Conservation (phyloP, 2,888 invertebrate species). For the Drosophila yooni region DNA sequence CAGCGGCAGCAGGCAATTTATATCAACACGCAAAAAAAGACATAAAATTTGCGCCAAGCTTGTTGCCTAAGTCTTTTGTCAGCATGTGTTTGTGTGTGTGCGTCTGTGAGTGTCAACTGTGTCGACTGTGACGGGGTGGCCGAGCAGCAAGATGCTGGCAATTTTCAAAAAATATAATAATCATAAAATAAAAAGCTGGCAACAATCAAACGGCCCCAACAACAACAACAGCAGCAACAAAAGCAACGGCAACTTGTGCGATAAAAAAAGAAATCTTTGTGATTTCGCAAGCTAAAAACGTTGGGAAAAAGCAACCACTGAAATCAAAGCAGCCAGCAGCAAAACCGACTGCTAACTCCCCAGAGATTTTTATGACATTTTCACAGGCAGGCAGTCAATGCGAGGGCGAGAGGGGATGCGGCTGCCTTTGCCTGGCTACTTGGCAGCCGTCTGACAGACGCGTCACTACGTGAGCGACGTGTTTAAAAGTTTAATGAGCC, state of each 20-base stretch:
- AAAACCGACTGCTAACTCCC: constrained; percentile 69
- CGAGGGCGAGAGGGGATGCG: constrained; percentile 25
- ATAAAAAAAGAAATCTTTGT: constrained; percentile 74
- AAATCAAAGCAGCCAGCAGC: constrained; percentile 71
- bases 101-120: constrained; percentile 35
- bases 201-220: constrained; percentile 53
- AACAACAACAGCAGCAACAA: constrained; percentile 24
- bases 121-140: constrained; percentile 49
- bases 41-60: constrained; percentile 42
- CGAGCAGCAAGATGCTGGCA: constrained; percentile 50
- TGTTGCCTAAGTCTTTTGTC: constrained; percentile 76
- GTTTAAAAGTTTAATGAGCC: constrained; percentile 83
- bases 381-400: constrained; percentile 60
- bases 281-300: constrained; percentile 74
- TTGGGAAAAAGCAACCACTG: constrained; percentile 69
- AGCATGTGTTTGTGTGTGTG: constrained; percentile 14
- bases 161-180: constrained; percentile 73
- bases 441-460: constrained; percentile 78
- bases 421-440: constrained; percentile 54
- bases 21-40: constrained; percentile 42
- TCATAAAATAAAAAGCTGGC: constrained; percentile 75
- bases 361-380: constrained; percentile 80
- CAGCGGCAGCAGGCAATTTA: constrained; percentile 56
- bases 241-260: constrained; percentile 47
- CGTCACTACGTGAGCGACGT: constrained; percentile 82